Evolutionary conservation across 2,113 vertebrate species (phyloP), one percentile per base, ranked within the genome.

Genomic region (Machaerirhynchus nigripectus): DNA sequence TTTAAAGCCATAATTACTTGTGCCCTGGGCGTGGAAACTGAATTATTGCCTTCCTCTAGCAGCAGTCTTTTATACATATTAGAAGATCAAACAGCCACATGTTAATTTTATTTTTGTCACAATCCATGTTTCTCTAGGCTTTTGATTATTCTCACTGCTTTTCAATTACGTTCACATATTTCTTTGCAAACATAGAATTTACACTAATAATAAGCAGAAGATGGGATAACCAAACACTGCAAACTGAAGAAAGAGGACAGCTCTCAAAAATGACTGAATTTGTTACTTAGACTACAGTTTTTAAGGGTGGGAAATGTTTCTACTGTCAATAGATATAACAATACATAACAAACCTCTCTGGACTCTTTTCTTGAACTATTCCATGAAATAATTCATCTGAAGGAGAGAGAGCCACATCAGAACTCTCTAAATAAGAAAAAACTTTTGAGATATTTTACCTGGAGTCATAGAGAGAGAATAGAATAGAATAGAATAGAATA

Each of bases 1-100:
- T 69, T 87, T 89, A 89, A 91, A 95, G 67, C 15, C 44, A 30
- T 93, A 92, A 94, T 73, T 78, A 75, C 77, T 84, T 89, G 60
- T 93, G 77, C 69, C 60, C 49, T 56, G 35, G 31, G 74, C 87
- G 60, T 26, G 35, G 23, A 89, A 95, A 94, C 91, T 84, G 42
- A 94, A 84, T 89, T 89, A 95, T 68, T 68, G 33, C 60, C 49
- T 89, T 78, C 73, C 52, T 74, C 39, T 82, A 68, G 39, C 60
- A 84, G 69, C 30, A 89, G 19, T 40, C 44, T 94, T 93, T 65
- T 82, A 78, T 47, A 87, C 42, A 33, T 60, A 75, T 75, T 78
- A 87, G 47, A 89, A 87, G 42, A 84, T 81, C 77, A 90, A 90
- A 73, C 18, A 71, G 47, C 5, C 24, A 87, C 35, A 63, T 4